Conservation (phyloP, 2,797 vertebrate genomes). For the Hipposideros larvatus region DNA sequence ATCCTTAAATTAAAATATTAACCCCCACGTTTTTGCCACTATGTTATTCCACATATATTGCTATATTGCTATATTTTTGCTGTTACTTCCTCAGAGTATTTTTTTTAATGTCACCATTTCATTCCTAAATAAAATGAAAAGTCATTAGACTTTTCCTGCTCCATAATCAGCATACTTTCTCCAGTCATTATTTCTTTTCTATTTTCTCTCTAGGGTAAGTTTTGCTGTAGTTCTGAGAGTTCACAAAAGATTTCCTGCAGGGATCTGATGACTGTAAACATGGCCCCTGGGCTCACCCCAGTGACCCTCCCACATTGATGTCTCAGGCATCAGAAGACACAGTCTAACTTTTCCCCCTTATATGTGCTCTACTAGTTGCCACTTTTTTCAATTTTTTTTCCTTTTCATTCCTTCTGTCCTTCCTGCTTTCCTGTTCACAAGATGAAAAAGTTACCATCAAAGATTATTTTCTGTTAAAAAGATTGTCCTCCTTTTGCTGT, state of each 20-base stretch:
- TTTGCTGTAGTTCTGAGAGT: neutral
- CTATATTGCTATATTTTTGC: neutral
- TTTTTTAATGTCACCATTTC: neutral
- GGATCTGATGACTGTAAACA: neutral
- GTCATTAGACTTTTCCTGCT: neutral
- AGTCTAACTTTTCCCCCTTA: neutral
- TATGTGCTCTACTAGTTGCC: neutral
- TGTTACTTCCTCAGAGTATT: neutral
- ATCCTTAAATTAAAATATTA: neutral
- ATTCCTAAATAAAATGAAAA: neutral
- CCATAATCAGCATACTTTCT: neutral
- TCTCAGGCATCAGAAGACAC: neutral
- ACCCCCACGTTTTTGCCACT: neutral
- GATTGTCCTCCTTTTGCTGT: neutral
- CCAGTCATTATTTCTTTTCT: neutral
- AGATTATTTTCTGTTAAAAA: neutral
- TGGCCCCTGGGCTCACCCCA: neutral
- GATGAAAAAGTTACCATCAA: neutral
- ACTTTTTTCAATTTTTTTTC: neutral
- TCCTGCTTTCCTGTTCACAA: neutral
- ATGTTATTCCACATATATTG: neutral
- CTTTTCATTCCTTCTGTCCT: neutral
- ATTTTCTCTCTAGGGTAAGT: neutral
- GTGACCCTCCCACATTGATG: no score
- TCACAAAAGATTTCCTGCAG: neutral